phyloP scores from a whole-genome alignment of 2,888 invertebrate genomes.

The Xestia sexstrigata region DNA sequence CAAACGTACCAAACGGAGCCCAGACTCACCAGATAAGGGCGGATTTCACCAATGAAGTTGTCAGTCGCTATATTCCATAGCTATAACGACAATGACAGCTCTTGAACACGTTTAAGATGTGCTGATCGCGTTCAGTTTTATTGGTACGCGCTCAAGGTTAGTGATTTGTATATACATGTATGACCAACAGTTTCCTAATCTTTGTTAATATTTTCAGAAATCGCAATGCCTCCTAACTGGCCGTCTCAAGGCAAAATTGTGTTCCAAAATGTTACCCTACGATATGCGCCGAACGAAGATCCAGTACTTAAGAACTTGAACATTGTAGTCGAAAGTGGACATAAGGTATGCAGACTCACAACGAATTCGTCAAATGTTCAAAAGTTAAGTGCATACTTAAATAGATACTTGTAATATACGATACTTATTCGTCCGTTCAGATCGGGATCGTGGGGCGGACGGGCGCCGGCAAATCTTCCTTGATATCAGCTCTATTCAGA shows the following conservation, averaged over 20 bases:
- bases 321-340: constrained; percentile 82
- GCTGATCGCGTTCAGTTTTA: not conserved
- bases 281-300: constrained; percentile 91
- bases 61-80: not conserved
- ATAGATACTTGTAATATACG: not conserved
- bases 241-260: constrained; percentile 91
- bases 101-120: not conserved
- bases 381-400: not conserved
- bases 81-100: not conserved
- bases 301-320: constrained; percentile 91
- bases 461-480: constrained; percentile 94
- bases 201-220: constrained; percentile 73
- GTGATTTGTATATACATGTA: not conserved
- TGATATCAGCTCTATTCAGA: constrained; percentile 93
- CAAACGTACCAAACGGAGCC: not conserved
- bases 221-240: constrained; percentile 91
- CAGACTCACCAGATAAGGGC: too few relatives aligned
- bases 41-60: not conserved
- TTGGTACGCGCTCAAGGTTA: not conserved
- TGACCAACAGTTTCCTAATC: not conserved
- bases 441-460: constrained; percentile 93
- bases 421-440: constrained; percentile 61
- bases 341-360: constrained; percentile 79
- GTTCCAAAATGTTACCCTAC: constrained; percentile 91
- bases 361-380: not conserved